phyloP scores from a whole-genome alignment of 2,888 invertebrate species.

The Orthosia gothica region DNA sequence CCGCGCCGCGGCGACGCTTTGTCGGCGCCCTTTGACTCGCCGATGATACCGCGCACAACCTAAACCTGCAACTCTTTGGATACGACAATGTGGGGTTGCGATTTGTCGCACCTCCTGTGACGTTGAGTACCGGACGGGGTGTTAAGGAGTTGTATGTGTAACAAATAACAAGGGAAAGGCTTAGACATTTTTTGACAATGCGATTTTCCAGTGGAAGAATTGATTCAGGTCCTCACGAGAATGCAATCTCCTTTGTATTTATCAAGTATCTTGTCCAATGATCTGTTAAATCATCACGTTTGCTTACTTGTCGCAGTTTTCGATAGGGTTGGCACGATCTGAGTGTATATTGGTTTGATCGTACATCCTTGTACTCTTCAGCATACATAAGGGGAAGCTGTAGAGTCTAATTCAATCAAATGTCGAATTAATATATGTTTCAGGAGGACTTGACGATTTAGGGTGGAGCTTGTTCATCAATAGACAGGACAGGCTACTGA shows the following conservation, averaged over 20 bases:
- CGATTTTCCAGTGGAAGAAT: neutral
- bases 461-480: neutral
- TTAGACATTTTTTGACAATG: conserved; percentile 2
- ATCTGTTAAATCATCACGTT: neutral
- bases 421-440: conserved; percentile 28
- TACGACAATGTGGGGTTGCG: conserved; percentile 68
- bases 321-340: neutral
- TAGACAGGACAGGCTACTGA: neutral
- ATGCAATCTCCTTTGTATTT: neutral
- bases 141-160: conserved; percentile 22
- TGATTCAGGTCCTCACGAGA: neutral
- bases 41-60: conserved; percentile 84
- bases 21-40: conserved; percentile 90
- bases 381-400: neutral
- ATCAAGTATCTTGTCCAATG: neutral
- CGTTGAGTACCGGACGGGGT: conserved; percentile 34
- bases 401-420: conserved; percentile 24
- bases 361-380: conserved; percentile 16
- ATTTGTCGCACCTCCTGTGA: conserved; percentile 61
- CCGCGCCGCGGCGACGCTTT: conserved; percentile 87
- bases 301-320: neutral
- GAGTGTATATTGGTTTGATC: conserved; percentile 27
- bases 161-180: conserved; percentile 35
- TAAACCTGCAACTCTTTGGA: conserved; percentile 73
- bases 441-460: neutral